Evolutionary conservation across 2,888 invertebrate genomes (phyloP).

Genomic region (Argyra leucocephala): DNA sequence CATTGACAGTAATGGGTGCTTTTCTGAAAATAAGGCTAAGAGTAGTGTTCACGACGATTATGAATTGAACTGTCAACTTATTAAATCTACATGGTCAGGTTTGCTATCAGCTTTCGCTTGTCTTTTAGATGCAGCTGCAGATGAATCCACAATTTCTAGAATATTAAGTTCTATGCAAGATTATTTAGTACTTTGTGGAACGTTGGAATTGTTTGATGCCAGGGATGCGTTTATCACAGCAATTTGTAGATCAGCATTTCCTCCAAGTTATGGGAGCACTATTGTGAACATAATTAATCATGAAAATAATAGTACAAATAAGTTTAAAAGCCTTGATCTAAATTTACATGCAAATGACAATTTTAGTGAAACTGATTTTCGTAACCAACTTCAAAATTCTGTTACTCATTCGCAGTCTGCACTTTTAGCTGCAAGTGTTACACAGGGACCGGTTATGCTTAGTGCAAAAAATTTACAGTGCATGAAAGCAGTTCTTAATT

Average conservation of each 20-base stretch:
- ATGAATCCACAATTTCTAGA: constrained; percentile 83
- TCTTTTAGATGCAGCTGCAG: constrained; percentile 88
- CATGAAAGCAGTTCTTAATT: constrained; percentile 79
- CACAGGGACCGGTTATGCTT: constrained; percentile 70
- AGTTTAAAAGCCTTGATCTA: constrained; percentile 44
- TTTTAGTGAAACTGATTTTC: constrained; percentile 60
- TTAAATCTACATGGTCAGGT: constrained; percentile 93
- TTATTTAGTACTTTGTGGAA: constrained; percentile 80
- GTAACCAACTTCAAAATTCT: constrained; percentile 91
- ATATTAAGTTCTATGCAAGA: constrained; percentile 86
- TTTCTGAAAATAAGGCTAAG: neutral
- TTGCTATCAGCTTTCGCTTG: constrained; percentile 83
- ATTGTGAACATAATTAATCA: constrained; percentile 15
- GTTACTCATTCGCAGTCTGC: constrained; percentile 88
- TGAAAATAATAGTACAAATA: constrained; percentile 44
- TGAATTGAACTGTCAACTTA: constrained; percentile 53
- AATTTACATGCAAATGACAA: constrained; percentile 46
- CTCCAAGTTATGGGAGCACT: constrained; percentile 69
- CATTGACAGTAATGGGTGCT: constrained; percentile 48
- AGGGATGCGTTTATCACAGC: constrained; percentile 92
- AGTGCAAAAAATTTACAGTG: constrained; percentile 96
- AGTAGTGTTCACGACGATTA: neutral
- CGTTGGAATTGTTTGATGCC: constrained; percentile 64
- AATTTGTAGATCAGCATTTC: constrained; percentile 91
- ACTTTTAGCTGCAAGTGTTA: constrained; percentile 59